Base-by-base conservation (phyloP, 2,797 vertebrate species). In the Peromyscus eremicus region DNA sequence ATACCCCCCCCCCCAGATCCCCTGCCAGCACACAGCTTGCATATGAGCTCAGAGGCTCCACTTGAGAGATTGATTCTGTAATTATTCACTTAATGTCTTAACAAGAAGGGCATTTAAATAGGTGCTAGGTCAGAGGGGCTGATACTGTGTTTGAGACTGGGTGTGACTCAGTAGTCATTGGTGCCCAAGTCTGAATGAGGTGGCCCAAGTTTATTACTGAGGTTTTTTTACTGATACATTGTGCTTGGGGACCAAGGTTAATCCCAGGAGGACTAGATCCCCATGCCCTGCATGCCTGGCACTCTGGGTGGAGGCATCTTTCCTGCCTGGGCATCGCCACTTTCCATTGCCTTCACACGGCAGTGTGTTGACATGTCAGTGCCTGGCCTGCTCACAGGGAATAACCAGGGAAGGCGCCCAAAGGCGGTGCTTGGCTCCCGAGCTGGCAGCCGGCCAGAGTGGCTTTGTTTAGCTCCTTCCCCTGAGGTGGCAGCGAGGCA, bases 291-390 rank as follows among this genome's bases (percentile, higher is more conserved):
- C 1, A 0, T 60, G 66, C 52, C 43, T 1, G 9, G 77, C 12
- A 62, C 57, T 46, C 79, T 88, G 95, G 97, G 96, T 94, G 93
- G 97, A 97, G 94, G 75, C 84, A 8, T 12, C 57, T 90, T 94
- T 97, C 97, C 92, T 97, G 95, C 80, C 95, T 97, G 97, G 97
- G 95, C 95, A 75, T 91, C 75, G 80, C 68, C 86, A 70, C 76
- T 97, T 97, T 93, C 81, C 83, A 96, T 76, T 96, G 79, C 21
- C 60, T 87, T 97, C 93, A 96, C 91, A 93, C 77, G 19, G 83
- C 37, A 40, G 68, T 19, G 57, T 96, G 95, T 95, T 91, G 97
- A 94, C 97, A 94, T 92, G 96, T 95, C 29, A 29, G 86, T 25
- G 77, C 97, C 92, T 82, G 87, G 88, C 84, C 89, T 83, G 62